Evolutionary conservation across 2,797 vertebrate species (phyloP).

Genomic region (Melanogrammus aeglefinus): DNA sequence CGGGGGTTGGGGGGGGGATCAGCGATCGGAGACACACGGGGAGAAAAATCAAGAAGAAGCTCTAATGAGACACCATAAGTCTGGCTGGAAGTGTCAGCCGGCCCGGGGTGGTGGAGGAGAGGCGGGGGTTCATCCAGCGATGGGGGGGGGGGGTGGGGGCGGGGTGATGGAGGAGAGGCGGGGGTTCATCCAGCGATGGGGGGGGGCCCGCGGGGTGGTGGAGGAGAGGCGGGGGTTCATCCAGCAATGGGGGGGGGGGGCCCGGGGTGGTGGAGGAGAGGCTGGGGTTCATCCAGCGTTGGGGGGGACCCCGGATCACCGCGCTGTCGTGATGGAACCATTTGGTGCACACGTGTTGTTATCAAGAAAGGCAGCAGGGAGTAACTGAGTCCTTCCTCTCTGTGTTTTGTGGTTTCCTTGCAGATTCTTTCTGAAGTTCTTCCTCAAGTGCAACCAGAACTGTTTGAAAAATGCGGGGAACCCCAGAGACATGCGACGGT

Average conservation of each 20-base stretch:
- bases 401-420: conserved; percentile 13
- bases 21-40: conserved; percentile 13
- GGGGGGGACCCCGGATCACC: neutral
- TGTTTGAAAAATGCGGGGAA: conserved; percentile 96
- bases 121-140: neutral
- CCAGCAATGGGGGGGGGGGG: too few relatives aligned
- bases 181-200: neutral
- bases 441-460: conserved; percentile 97
- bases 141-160: too few relatives aligned
- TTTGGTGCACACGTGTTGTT: too few relatives aligned
- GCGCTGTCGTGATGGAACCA: too few relatives aligned
- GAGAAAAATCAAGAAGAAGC: conserved; percentile 43
- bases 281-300: too few relatives aligned
- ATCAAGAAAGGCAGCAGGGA: neutral
- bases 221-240: neutral
- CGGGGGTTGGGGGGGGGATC: conserved; percentile 2
- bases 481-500: conserved; percentile 92
- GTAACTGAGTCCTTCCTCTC: neutral
- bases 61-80: conserved; percentile 58
- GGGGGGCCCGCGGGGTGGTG: conserved; percentile 9
- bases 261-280: too few relatives aligned
- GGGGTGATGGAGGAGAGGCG: neutral
- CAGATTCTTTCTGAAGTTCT: conserved; percentile 94
- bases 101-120: conserved; percentile 20
- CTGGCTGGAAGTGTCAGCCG: conserved; percentile 38